Evolutionary conservation across 1,140 invertebrate genomes (phyloP), one percentile per base, ranked within the genome.

Genomic region (Anoplolepis gracilipes): DNA sequence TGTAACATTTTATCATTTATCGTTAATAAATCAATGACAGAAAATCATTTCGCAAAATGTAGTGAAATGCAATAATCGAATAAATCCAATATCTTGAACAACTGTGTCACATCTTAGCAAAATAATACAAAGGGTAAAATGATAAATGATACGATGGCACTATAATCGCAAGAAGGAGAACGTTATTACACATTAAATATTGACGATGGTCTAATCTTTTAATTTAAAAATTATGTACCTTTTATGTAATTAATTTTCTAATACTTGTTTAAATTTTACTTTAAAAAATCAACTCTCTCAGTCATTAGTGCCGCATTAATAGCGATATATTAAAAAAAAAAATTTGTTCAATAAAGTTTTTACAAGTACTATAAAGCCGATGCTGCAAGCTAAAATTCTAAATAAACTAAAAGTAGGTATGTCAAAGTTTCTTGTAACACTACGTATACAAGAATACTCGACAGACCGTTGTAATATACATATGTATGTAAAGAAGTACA

Each of bases 381-480:
- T n/a, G 39, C 42, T 42, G 22, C 22, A 36, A 75, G 16, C 0
- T 6, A 33, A 61, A 39, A 16, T 55, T 61, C 61, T 19, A 49
- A 4, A 78, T 78, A 22, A 64, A 64, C 6, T 33, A 62, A 62
- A 64, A 78, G 19, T 53, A n/a, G n/a, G n/a, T 25, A 25, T 67
- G 33, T n/a, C n/a, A 8, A 78, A 53, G 7, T 67, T 78, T 6
- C 5, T 67, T 10, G 16, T 19, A 67, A 78, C 2, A 46, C 4
- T 49, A 19, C 2, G 4, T 19, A 49, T 0, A 19, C 2, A 49
- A 19, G 36, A 13, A 3, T 42, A 42, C 2, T 42, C 39, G 11
- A 42, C 8, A 36, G 39, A 42, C 10, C 10, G 39, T 6, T 36
- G 7, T 36, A 36, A 5, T 8, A 39, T n/a, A 22, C 10, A 67